Percentiles rank a stretch among this genome's conserved stretches.
Evolutionary conservation across 2,888 invertebrate species (phyloP).

Genomic region (Chrysotoxum bicinctum): DNA sequence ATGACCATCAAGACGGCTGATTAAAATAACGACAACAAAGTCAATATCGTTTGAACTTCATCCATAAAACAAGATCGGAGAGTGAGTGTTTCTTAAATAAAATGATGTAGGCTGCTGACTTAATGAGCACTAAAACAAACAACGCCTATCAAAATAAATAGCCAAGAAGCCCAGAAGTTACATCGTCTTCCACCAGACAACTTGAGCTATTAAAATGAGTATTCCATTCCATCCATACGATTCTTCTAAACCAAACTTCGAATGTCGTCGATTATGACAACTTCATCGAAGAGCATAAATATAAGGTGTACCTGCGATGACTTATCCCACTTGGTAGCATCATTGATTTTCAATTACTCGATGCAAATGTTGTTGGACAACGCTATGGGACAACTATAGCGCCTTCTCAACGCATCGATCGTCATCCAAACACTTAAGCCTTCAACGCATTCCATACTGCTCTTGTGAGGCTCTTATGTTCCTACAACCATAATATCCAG

Average conservation of each 20-base stretch:
- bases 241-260: conserved; percentile 32
- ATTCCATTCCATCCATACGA: conserved; percentile 24
- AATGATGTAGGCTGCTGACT: conserved; percentile 19
- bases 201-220: conserved; percentile 28
- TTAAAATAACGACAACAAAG: conserved; percentile 5
- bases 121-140: conserved; percentile 45
- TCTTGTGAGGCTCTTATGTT: conserved; percentile 56
- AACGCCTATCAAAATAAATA: conserved; percentile 46
- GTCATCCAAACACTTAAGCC: conserved; percentile 27
- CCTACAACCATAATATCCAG: conserved; percentile 63
- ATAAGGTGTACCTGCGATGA: conserved; percentile 26
- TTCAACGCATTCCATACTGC: conserved; percentile 54
- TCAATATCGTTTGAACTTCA: neutral
- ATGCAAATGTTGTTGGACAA: conserved; percentile 69
- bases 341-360: conserved; percentile 70
- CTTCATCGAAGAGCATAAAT: conserved; percentile 43
- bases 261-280: conserved; percentile 68
- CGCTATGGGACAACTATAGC: conserved; percentile 50
- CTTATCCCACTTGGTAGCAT: conserved; percentile 64
- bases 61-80: neutral
- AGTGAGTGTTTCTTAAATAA: neutral
- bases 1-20: neutral
- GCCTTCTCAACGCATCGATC: conserved; percentile 42
- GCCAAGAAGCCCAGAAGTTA: conserved; percentile 37
- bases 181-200: conserved; percentile 31